Evolutionary conservation across 1,140 invertebrate genomes (phyloP).

Genomic region (Lepidurus apus): DNA sequence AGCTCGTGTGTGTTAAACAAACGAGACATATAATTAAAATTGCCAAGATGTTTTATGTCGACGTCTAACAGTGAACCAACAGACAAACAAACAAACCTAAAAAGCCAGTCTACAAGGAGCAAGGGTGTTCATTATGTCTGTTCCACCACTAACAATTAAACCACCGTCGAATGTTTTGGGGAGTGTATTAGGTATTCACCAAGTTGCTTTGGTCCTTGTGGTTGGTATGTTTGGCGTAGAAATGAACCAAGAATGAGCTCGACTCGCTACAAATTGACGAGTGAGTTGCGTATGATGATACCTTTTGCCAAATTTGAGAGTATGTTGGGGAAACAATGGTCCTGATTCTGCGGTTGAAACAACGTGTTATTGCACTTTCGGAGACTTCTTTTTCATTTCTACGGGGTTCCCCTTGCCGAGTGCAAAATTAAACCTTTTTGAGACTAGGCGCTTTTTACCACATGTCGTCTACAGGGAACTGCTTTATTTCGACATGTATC

Average conservation of each 20-base stretch:
- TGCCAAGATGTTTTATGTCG: background rate
- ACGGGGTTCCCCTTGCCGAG: no score
- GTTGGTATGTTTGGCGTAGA: background rate
- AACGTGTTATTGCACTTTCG: background rate
- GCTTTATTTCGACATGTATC: no score
- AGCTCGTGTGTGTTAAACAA: conserved; percentile 13
- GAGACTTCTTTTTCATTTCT: no score
- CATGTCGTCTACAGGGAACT: no score
- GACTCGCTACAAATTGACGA: background rate
- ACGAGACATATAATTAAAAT: conserved; percentile 6
- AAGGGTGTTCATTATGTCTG: background rate
- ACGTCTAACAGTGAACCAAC: background rate
- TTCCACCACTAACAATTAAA: background rate
- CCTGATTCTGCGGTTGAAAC: background rate
- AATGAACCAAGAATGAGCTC: background rate
- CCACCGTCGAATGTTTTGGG: background rate
- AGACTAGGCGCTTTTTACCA: no score
- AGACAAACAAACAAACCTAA: background rate
- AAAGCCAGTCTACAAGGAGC: background rate
- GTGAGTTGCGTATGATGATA: background rate
- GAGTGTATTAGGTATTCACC: background rate
- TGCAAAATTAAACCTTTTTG: no score
- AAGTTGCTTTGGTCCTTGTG: background rate
- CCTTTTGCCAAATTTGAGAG: conserved; percentile 8
- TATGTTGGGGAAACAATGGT: background rate